Evolutionary conservation across 2,113 vertebrate genomes (phyloP).

Genomic region (Ammodytes marinus): DNA sequence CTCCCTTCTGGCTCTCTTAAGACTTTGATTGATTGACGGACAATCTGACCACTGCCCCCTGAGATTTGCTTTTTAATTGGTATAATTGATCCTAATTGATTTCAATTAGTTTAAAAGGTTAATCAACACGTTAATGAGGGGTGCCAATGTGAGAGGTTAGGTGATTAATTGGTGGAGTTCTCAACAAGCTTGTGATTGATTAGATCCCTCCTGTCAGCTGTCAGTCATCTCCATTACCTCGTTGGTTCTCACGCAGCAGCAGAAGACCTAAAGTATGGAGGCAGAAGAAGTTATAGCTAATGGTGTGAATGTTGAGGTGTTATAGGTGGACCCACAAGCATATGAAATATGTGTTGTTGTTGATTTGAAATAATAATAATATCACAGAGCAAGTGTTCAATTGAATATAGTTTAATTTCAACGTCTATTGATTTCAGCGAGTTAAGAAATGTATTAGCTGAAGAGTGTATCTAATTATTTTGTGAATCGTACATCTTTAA

Average conservation of each 20-base stretch:
- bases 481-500: no score
- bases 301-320: no score
- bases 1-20: constrained; percentile 18
- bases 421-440: background rate
- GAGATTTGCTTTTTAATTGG: constrained; percentile 65
- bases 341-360: no score
- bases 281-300: background rate
- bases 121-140: constrained; percentile 75
- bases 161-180: constrained; percentile 70
- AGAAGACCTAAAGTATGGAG: background rate
- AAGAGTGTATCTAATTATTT: background rate
- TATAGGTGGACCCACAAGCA: no score
- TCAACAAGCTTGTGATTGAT: constrained; percentile 68
- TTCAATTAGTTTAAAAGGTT: constrained; percentile 75
- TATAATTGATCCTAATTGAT: constrained; percentile 73
- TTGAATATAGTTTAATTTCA: background rate
- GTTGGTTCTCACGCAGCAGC: background rate
- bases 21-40: constrained; percentile 65
- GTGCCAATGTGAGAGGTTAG: constrained; percentile 63
- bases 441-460: background rate
- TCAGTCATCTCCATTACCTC: constrained; percentile 62
- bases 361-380: background rate
- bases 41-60: constrained; percentile 53
- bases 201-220: constrained; percentile 69
- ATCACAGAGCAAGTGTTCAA: background rate